These are phyloP conservation scores for Drusus annulatus DNA, from an alignment of 1,140 invertebrate genomes.

Conservation along the genomic window DNA sequence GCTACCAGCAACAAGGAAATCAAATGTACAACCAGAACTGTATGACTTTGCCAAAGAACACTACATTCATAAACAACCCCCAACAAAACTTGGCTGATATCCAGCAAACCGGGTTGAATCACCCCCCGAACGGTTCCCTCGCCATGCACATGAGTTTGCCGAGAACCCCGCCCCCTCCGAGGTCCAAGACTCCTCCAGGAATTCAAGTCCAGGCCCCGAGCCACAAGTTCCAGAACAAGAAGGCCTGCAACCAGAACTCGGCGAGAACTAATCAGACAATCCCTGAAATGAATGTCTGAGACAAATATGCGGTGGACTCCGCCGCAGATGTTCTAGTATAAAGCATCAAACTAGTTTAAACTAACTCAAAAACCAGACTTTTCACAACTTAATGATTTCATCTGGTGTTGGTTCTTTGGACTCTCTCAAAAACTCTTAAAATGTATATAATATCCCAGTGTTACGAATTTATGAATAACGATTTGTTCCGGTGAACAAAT, in stretches of 20 bases:
- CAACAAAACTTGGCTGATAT: slow-evolving; percentile 72
- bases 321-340: slow-evolving; percentile 57
- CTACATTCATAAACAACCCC: slow-evolving; percentile 72
- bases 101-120: slow-evolving; percentile 68
- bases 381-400: background rate
- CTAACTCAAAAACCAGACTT: background rate
- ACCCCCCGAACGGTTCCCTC: slow-evolving; percentile 59
- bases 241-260: slow-evolving; percentile 67
- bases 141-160: slow-evolving; percentile 63
- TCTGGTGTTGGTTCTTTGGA: background rate
- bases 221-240: slow-evolving; percentile 48
- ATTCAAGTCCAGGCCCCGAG: slow-evolving; percentile 61
- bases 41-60: slow-evolving; percentile 75
- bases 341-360: slow-evolving; percentile 12
- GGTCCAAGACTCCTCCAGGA: slow-evolving; percentile 64
- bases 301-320: slow-evolving; percentile 71
- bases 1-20: slow-evolving; percentile 65
- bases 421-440: slow-evolving; percentile 12
- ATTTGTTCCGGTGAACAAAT: background rate
- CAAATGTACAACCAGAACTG: slow-evolving; percentile 71
- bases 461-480: background rate
- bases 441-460: background rate
- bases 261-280: slow-evolving; percentile 82
- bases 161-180: slow-evolving; percentile 60
- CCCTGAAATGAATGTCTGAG: slow-evolving; percentile 90